Percentiles rank a stretch among this genome's conserved stretches.
Conservation (phyloP, 2,888 invertebrate genomes). For the Lutraria lutraria region DNA sequence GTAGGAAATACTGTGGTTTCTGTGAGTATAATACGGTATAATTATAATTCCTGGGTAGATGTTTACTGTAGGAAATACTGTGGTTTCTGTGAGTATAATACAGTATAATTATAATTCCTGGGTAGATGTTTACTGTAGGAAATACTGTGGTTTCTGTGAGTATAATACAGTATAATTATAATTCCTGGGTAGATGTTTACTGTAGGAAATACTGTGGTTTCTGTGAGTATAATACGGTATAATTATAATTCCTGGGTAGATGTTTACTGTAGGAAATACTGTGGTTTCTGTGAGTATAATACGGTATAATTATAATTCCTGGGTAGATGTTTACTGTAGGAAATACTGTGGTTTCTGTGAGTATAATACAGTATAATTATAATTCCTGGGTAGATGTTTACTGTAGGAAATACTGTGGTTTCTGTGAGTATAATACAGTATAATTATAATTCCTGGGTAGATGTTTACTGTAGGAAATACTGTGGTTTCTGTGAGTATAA, state of each 20-base stretch:
- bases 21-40: too few relatives aligned
- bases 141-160: constrained; percentile 59
- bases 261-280: constrained; percentile 45
- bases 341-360: constrained; percentile 57
- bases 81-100: constrained; percentile 61
- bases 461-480: constrained; percentile 43
- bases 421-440: too few relatives aligned
- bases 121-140: constrained; percentile 46
- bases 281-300: constrained; percentile 62
- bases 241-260: constrained; percentile 44
- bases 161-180: too few relatives aligned
- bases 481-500: constrained; percentile 63
- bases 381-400: constrained; percentile 42
- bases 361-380: too few relatives aligned
- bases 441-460: constrained; percentile 42
- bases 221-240: too few relatives aligned
- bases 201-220: constrained; percentile 50
- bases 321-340: constrained; percentile 49
- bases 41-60: constrained; percentile 42
- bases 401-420: constrained; percentile 50
- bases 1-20: constrained; percentile 47
- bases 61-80: constrained; percentile 49
- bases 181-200: constrained; percentile 43
- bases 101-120: constrained; percentile 37
- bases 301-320: constrained; percentile 27